phyloP scores from a whole-genome alignment of 1,140 invertebrate species.

The Hylaeus anthracinus region DNA sequence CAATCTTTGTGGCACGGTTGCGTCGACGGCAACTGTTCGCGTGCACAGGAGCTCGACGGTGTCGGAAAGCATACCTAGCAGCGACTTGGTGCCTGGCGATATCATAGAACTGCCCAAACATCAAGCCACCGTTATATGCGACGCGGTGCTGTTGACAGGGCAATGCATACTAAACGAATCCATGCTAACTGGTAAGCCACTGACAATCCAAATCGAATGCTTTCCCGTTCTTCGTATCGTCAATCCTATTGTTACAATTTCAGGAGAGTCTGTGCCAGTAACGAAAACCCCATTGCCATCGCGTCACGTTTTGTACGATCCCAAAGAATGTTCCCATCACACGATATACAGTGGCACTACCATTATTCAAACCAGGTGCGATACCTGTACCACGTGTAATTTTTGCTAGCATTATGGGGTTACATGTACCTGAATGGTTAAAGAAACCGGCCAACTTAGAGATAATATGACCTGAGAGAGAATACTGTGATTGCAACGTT shows the following conservation, averaged over 20 bases:
- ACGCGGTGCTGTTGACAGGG: slow-evolving; percentile 93
- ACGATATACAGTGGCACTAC: slow-evolving; percentile 77
- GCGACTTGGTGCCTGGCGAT: slow-evolving; percentile 94
- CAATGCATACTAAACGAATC: slow-evolving; percentile 97
- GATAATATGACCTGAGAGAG: too few species aligned
- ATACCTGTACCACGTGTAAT: neutral
- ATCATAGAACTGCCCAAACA: slow-evolving; percentile 92
- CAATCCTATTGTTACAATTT: slow-evolving; percentile 14
- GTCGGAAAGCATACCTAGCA: slow-evolving; percentile 81
- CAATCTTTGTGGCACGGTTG: slow-evolving; percentile 86
- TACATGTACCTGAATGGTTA: neutral
- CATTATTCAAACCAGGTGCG: slow-evolving; percentile 77
- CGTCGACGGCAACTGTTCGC: slow-evolving; percentile 84
- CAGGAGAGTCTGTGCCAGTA: slow-evolving; percentile 78
- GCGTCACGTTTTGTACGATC: slow-evolving; percentile 69
- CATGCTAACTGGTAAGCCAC: slow-evolving; percentile 93
- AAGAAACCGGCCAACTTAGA: too few species aligned
- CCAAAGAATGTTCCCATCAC: slow-evolving; percentile 76
- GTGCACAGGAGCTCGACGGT: slow-evolving; percentile 80
- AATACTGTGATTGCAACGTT: too few species aligned
- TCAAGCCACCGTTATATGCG: slow-evolving; percentile 93
- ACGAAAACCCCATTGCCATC: slow-evolving; percentile 76
- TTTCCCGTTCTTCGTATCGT: neutral
- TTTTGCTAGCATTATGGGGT: neutral
- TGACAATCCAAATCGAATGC: neutral